Evolutionary conservation across 1,140 invertebrate genomes (phyloP).

Genomic region (Homarus americanus): DNA sequence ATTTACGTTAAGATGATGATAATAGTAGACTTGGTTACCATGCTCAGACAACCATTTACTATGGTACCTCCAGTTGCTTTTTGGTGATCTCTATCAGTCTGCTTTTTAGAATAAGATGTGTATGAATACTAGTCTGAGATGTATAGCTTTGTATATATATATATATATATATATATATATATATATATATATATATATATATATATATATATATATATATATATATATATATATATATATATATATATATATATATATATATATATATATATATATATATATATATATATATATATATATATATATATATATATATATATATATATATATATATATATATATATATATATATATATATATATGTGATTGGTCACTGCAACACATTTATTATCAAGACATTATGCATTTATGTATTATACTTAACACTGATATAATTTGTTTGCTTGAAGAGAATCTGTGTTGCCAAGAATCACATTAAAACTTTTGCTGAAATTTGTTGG

Average conservation of each 20-base stretch:
- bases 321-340: too few species aligned
- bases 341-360: not conserved
- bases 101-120: constrained; percentile 7
- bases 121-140: constrained; percentile 16
- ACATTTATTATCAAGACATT: not conserved
- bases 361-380: not conserved
- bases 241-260: too few species aligned
- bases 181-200: too few species aligned
- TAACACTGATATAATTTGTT: not conserved
- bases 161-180: too few species aligned
- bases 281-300: too few species aligned
- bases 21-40: not conserved
- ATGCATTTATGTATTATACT: not conserved
- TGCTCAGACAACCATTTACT: not conserved
- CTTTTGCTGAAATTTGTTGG: not conserved
- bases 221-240: too few species aligned
- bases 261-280: too few species aligned
- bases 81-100: constrained; percentile 2
- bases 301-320: too few species aligned
- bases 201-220: too few species aligned
- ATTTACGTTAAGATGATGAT: too few species aligned
- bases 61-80: not conserved
- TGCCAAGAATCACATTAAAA: constrained; percentile 10
- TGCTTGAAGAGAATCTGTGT: not conserved
- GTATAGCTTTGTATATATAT: constrained; percentile 6